Percentiles rank a stretch among this genome's conserved stretches.
Conservation (phyloP, 2,797 vertebrate species). For the Platyrinchus mystaceus region DNA sequence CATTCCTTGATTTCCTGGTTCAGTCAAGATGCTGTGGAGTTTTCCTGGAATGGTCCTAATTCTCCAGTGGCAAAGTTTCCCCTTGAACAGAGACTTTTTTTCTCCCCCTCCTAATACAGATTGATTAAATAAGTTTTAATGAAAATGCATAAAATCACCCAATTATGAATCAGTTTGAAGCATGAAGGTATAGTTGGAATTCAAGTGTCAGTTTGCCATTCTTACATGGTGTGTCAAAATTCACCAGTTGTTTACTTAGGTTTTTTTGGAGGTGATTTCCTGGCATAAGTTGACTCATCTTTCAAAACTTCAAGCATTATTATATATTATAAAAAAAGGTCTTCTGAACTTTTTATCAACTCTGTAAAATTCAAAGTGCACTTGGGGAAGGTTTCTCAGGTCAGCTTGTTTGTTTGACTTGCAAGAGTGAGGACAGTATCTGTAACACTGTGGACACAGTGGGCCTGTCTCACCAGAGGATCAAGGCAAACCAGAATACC, state of each 20-base stretch:
- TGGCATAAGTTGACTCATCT: background rate
- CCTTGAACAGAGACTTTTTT: background rate
- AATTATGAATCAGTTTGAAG: background rate
- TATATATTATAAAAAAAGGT: background rate
- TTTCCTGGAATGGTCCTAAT: background rate
- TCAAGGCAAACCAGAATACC: slow-evolving; percentile 19
- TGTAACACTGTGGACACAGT: background rate
- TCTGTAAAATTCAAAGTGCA: background rate
- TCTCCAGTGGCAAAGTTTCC: background rate
- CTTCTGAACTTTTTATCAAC: background rate
- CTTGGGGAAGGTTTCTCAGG: background rate
- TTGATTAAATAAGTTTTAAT: background rate
- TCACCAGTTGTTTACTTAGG: background rate
- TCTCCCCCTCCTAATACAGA: background rate
- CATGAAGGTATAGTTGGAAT: background rate
- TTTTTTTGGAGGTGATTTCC: background rate
- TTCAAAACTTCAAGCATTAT: background rate
- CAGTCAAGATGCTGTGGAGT: background rate
- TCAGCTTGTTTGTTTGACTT: background rate
- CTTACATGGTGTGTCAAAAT: background rate
- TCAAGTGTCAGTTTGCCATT: background rate
- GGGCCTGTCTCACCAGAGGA: background rate
- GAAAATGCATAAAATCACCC: background rate
- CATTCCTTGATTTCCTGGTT: background rate
- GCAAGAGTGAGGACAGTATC: background rate